Conservation (phyloP, 2,888 invertebrate genomes). For the Sylvicola cinctus region DNA sequence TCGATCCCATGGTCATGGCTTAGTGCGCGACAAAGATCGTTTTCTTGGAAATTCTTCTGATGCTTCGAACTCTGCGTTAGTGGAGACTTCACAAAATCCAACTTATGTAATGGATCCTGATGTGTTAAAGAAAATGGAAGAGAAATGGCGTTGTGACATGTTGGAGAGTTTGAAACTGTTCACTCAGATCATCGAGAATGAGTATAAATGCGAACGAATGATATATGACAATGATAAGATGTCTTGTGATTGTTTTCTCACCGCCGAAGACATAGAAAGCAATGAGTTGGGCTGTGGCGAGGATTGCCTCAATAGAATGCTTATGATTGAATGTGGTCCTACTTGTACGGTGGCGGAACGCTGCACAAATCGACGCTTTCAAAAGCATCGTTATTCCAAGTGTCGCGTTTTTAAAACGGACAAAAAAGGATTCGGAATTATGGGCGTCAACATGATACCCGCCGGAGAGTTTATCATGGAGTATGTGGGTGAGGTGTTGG, state of each 20-base stretch:
- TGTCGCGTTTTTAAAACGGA: constrained; percentile 80
- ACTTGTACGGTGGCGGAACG: constrained; percentile 74
- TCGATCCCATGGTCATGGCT: constrained; percentile 41
- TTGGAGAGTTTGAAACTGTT: constrained; percentile 43
- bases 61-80: constrained; percentile 2
- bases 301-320: constrained; percentile 85
- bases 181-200: constrained; percentile 64
- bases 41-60: constrained; percentile 18
- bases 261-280: constrained; percentile 64
- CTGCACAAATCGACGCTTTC: constrained; percentile 90
- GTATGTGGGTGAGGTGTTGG: constrained; percentile 93
- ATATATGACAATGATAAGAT: constrained; percentile 82
- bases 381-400: constrained; percentile 63
- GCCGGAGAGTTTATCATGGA: constrained; percentile 87
- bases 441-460: constrained; percentile 23
- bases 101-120: constrained; percentile 17
- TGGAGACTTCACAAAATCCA: background rate
- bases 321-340: constrained; percentile 96
- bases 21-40: constrained; percentile 33
- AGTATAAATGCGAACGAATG: constrained; percentile 63
- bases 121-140: constrained; percentile 15
- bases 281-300: constrained; percentile 84
- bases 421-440: constrained; percentile 87
- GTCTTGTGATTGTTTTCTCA: constrained; percentile 88
- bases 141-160: constrained; percentile 25